Evolutionary conservation across 2,797 vertebrate genomes (phyloP).

Genomic region (Intellagama lesueurii): DNA sequence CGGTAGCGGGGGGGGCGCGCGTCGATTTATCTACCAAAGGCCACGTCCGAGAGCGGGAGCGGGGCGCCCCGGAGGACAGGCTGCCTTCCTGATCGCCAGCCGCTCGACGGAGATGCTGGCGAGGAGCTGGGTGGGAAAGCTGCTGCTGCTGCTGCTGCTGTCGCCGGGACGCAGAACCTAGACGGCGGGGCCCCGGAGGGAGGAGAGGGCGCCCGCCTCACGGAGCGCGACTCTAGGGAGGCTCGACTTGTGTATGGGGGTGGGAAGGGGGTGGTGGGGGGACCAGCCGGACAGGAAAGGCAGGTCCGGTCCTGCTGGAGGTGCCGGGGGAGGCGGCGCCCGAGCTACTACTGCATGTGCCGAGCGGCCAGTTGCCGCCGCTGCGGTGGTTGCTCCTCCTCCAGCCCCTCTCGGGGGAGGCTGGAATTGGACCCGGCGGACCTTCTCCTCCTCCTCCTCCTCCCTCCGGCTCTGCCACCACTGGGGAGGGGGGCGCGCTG

Average conservation of each 20-base stretch:
- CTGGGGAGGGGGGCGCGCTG: too few species aligned
- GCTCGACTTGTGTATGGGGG: too few species aligned
- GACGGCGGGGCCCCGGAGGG: not conserved
- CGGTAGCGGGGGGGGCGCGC: not conserved
- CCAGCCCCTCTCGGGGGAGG: not conserved
- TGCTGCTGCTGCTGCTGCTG: too few species aligned
- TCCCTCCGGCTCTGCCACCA: not conserved
- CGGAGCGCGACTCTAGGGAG: not conserved
- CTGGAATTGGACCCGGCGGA: not conserved
- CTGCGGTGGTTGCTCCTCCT: not conserved
- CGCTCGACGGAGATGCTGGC: not conserved
- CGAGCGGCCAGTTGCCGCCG: not conserved
- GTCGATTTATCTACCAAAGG: not conserved
- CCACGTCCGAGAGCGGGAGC: not conserved
- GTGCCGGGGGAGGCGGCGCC: not conserved
- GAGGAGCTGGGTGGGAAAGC: too few species aligned
- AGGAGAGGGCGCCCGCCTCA: not conserved
- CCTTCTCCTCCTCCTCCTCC: not conserved
- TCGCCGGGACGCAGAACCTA: not conserved
- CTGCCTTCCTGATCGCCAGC: too few species aligned
- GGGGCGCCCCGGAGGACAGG: not conserved
- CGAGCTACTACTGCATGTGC: constrained; percentile 4
- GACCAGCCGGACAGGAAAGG: not conserved
- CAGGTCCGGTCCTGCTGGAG: not conserved
- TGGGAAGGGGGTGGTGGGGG: too few species aligned